phyloP scores from a whole-genome alignment of 2,797 vertebrate genomes.

The Ptychobarbus kaznakovi region DNA sequence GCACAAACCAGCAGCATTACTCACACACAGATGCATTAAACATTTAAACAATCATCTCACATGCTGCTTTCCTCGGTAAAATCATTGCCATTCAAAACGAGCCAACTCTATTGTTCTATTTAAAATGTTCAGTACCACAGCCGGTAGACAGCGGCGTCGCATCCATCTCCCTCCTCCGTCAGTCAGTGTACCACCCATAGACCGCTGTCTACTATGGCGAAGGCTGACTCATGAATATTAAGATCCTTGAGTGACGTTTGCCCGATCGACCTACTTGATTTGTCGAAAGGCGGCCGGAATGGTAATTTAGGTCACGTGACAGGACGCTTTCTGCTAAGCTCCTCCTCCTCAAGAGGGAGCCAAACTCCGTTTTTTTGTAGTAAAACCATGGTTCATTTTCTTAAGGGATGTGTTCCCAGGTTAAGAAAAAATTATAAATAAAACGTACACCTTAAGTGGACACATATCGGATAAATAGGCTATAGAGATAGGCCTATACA shows the following conservation, averaged over 20 bases:
- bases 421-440: not conserved
- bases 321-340: too few relatives aligned
- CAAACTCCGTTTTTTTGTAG: not conserved
- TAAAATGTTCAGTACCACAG: constrained; percentile 47
- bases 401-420: not conserved
- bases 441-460: not conserved
- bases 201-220: constrained; percentile 1
- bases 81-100: not conserved
- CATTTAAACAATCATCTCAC: not conserved
- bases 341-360: not conserved
- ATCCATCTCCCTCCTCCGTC: constrained; percentile 53
- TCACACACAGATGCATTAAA: constrained; percentile 18
- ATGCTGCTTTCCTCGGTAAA: not conserved
- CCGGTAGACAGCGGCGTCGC: constrained; percentile 46
- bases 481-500: not conserved
- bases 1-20: constrained; percentile 62
- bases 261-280: not conserved
- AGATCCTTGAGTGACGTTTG: not conserved
- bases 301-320: not conserved
- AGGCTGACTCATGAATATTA: constrained; percentile 23
- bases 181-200: not conserved
- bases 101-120: not conserved
- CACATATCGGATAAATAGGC: too few relatives aligned
- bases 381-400: not conserved
- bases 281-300: not conserved